These are phyloP conservation scores for Drosophila recens DNA, from an alignment of 2,888 invertebrate genomes.

Conservation along the genomic window DNA sequence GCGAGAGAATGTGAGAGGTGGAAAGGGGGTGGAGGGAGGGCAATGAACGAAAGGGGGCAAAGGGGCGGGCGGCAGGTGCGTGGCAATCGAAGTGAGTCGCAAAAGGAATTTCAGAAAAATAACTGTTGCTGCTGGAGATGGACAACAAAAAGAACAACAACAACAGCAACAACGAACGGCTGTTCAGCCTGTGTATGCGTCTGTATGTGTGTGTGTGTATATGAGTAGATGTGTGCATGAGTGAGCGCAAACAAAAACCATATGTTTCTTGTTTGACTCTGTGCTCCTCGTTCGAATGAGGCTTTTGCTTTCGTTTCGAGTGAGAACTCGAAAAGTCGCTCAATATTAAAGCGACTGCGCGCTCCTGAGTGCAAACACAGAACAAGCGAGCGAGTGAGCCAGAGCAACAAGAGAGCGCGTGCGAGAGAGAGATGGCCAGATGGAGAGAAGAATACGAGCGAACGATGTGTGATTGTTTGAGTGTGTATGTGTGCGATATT, in stretches of 20 bases:
- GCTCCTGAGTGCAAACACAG: slow-evolving; percentile 45
- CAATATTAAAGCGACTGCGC: slow-evolving; percentile 70
- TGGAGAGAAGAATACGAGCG: slow-evolving; percentile 11
- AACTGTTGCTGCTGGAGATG: slow-evolving; percentile 73
- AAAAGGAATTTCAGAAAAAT: slow-evolving; percentile 64
- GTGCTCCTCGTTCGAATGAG: slow-evolving; percentile 26
- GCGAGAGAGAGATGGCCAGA: slow-evolving; percentile 23
- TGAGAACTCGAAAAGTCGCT: slow-evolving; percentile 46
- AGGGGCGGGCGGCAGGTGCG: slow-evolving; percentile 28
- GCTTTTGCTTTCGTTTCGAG: slow-evolving; percentile 81
- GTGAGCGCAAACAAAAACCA: slow-evolving; percentile 74
- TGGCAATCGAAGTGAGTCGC: slow-evolving; percentile 59
- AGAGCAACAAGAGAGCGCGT: slow-evolving; percentile 18
- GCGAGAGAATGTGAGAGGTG: neutral
- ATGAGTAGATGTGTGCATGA: slow-evolving; percentile 37
- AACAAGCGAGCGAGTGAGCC: slow-evolving; percentile 15
- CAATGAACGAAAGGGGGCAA: neutral
- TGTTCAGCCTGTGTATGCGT: slow-evolving; percentile 28
- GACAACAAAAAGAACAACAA: slow-evolving; percentile 42
- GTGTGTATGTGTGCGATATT: slow-evolving; percentile 70
- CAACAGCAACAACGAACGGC: slow-evolving; percentile 45
- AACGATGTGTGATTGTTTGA: neutral
- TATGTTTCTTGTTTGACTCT: slow-evolving; percentile 72
- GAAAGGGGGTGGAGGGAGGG: neutral
- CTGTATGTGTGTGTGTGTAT: slow-evolving; percentile 24